Evolutionary conservation across 2,888 invertebrate species (phyloP).

Genomic region (Asteroscopus sphinx): DNA sequence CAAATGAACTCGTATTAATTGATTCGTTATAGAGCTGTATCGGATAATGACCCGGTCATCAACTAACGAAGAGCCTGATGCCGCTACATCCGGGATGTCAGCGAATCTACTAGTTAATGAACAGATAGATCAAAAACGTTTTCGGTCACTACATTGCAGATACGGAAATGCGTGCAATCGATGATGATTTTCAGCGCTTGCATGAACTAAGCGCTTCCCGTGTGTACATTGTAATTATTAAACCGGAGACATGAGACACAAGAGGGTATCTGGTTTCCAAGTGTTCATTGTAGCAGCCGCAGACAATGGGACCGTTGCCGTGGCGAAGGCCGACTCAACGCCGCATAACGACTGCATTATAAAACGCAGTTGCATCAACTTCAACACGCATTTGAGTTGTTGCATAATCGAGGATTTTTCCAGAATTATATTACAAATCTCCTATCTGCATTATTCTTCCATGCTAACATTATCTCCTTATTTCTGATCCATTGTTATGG

Average conservation of each 20-base stretch:
- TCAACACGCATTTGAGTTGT: slow-evolving; percentile 66
- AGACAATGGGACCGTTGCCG: slow-evolving; percentile 83
- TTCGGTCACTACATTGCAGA: slow-evolving; percentile 22
- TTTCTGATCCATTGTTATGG: slow-evolving; percentile 42
- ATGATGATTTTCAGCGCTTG: slow-evolving; percentile 36
- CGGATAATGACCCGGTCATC: slow-evolving; percentile 61
- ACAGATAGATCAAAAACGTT: slow-evolving; percentile 61
- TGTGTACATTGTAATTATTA: slow-evolving; percentile 73
- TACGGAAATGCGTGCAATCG: slow-evolving; percentile 31
- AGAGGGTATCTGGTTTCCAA: slow-evolving; percentile 85
- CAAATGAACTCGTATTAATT: slow-evolving; percentile 8
- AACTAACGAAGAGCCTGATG: slow-evolving; percentile 67
- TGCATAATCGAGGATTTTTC: slow-evolving; percentile 51
- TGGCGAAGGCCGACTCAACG: slow-evolving; percentile 85
- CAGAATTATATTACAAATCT: slow-evolving; percentile 21
- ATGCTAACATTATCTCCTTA: slow-evolving; percentile 28
- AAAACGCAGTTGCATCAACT: slow-evolving; percentile 63
- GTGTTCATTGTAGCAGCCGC: slow-evolving; percentile 80
- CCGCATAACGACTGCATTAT: slow-evolving; percentile 83
- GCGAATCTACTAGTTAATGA: slow-evolving; percentile 66
- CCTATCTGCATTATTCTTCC: slow-evolving; percentile 44
- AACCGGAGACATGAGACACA: slow-evolving; percentile 75
- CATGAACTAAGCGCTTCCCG: slow-evolving; percentile 67
- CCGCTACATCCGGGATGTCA: slow-evolving; percentile 65
- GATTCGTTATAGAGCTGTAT: slow-evolving; percentile 31